Percentiles rank a stretch among this genome's conserved stretches.
These are phyloP conservation scores for Philereme vetulata DNA, from an alignment of 2,888 invertebrate genomes.

Conservation along the genomic window DNA sequence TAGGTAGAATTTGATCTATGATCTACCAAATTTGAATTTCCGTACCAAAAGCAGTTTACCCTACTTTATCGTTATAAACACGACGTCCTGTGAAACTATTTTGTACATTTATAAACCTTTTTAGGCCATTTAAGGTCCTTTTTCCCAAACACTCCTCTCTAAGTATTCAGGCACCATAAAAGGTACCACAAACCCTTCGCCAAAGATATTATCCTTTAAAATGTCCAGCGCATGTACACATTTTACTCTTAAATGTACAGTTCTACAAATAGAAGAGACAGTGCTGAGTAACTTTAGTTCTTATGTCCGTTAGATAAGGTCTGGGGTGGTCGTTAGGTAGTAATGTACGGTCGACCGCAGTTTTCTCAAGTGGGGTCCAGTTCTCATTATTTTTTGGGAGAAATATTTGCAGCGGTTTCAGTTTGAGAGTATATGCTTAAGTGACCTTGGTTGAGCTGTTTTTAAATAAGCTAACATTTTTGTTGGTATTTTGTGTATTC, in stretches of 20 bases:
- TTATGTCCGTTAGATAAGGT: constrained; percentile 26
- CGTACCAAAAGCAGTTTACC: too few species aligned
- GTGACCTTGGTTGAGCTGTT: constrained; percentile 27
- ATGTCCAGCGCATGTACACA: constrained; percentile 59
- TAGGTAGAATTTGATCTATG: too few species aligned
- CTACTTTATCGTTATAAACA: neutral
- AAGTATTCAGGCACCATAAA: constrained; percentile 40
- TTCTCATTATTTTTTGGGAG: constrained; percentile 66
- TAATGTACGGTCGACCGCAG: constrained; percentile 44
- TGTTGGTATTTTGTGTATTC: neutral
- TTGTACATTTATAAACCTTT: constrained; percentile 29
- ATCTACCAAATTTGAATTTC: too few species aligned
- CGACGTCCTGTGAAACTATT: constrained; percentile 18
- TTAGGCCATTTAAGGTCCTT: constrained; percentile 36
- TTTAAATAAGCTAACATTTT: constrained; percentile 22
- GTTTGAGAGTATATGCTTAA: constrained; percentile 53
- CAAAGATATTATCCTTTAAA: constrained; percentile 62
- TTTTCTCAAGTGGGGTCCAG: constrained; percentile 64
- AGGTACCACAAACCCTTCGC: constrained; percentile 45
- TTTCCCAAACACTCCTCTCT: constrained; percentile 32
- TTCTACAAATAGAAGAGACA: constrained; percentile 20
- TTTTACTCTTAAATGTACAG: constrained; percentile 50
- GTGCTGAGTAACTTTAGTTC: constrained; percentile 20
- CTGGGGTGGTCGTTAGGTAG: constrained; percentile 6
- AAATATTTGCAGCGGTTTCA: constrained; percentile 67